A percentile compares a stretch with the other conserved stretches of the same genome.
Evolutionary conservation across 2,113 vertebrate genomes (phyloP).

Genomic region (Crotalus tigris): DNA sequence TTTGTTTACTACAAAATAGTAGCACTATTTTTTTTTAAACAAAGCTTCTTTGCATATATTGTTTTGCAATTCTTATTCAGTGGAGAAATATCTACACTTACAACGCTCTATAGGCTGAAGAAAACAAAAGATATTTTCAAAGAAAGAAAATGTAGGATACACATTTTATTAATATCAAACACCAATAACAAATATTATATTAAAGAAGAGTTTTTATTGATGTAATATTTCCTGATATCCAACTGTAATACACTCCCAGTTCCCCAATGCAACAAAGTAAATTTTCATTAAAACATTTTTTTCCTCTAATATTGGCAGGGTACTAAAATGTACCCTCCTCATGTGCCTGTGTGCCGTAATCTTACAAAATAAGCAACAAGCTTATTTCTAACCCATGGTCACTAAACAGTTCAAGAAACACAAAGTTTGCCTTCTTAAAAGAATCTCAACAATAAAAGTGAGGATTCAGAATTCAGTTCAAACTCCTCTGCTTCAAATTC

Average conservation of each 20-base stretch:
- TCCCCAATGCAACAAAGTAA: not conserved
- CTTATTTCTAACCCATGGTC: not conserved
- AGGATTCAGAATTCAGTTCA: not conserved
- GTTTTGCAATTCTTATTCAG: not conserved
- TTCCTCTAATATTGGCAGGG: not conserved
- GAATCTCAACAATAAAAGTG: not conserved
- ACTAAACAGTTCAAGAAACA: not conserved
- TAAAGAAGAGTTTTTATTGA: not conserved
- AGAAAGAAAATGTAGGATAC: not conserved
- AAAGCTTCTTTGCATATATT: rapidly evolving
- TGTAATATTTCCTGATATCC: not conserved
- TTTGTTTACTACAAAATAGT: not conserved
- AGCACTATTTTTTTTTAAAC: not conserved
- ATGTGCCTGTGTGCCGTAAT: not conserved
- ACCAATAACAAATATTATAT: not conserved
- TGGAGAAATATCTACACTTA: not conserved
- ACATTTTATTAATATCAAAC: not conserved
- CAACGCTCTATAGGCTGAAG: not conserved
- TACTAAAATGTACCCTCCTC: not conserved
- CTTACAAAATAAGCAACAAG: not conserved
- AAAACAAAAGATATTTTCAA: not conserved
- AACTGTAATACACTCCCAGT: not conserved
- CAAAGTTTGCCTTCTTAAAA: slow-evolving; percentile 9
- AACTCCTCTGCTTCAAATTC: not conserved
- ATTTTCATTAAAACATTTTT: not conserved